Evolutionary conservation across 2,113 vertebrate species (phyloP).

Genomic region (Rhinolophus ferrumequinum): DNA sequence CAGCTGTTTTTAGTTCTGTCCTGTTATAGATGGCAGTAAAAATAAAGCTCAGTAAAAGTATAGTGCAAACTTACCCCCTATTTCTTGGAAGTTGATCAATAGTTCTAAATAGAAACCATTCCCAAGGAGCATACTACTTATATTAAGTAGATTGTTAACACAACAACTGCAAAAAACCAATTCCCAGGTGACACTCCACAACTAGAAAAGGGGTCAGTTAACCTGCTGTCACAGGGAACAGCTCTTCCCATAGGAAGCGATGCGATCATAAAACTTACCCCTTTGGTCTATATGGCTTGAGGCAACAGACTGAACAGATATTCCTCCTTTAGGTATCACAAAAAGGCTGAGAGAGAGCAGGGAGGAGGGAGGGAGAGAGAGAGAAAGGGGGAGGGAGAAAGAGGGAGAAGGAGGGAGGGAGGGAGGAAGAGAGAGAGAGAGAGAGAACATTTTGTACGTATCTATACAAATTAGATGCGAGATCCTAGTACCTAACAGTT

Average conservation of each 20-base stretch:
- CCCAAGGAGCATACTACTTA: not conserved
- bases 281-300: not conserved
- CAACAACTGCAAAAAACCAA: not conserved
- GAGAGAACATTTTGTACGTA: not conserved
- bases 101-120: not conserved
- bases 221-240: conserved; percentile 49
- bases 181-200: not conserved
- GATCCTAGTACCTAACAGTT: too few species aligned
- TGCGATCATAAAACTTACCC: not conserved
- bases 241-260: conserved; percentile 27
- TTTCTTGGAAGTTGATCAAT: not conserved
- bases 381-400: too few species aligned
- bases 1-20: not conserved
- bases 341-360: not conserved
- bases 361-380: too few species aligned
- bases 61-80: not conserved
- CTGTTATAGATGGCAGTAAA: not conserved
- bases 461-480: not conserved
- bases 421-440: not conserved
- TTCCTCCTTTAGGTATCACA: conserved; percentile 23
- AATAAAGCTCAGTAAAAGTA: conserved; percentile 11
- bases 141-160: not conserved
- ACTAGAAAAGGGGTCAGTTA: not conserved
- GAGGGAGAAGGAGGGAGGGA: not conserved
- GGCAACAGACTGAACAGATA: not conserved